Evolutionary conservation across 2,113 vertebrate genomes (phyloP), one percentile per base, ranked within the genome.

Genomic region (Casuarius casuarius): DNA sequence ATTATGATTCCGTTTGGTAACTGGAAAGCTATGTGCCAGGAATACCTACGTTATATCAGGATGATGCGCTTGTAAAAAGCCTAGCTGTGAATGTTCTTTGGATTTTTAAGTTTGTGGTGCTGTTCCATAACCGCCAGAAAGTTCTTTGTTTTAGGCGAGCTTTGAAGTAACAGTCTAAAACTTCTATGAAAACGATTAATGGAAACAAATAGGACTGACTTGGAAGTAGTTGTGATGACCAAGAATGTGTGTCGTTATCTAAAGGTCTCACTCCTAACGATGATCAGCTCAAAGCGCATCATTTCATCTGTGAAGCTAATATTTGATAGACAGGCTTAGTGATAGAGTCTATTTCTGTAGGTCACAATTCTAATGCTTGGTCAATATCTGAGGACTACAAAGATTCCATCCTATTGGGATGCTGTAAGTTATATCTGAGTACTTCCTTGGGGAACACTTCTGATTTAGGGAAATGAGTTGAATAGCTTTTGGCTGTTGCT

Each of bases 111-210:
- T 59, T 44, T 59, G 51, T 35, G 19, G 21, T 61, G 21, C 1
- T 10, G 51, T 12, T n/a, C 23, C 40, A 0, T 46, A 66, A 44
- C 0, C 3, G 29, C 12, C 29, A 42, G 18, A 1, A 14, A 52
- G 65, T 71, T 42, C 23, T 77, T 92, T 84, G 17, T 20, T 84
- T 46, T 65, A 25, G 21, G 8, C n/a, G 59, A 58, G 14, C 49
- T 58, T 71, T 65, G 29, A 71, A 92, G 75, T 35, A 61, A 48
- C 44, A 22, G 5, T 72, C 33, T 42, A 10, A 71, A 80, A 48
- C 29, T 61, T 72, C 20, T 38, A 61, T 61, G 49, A 85, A 48
- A 84, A 61, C 33, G 71, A 28, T 26, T 42, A 52, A 72, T 76
- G 14, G 11, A 70, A 68, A 63, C 40, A 71, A 79, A 48, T 17